phyloP scores from a whole-genome alignment of 2,113 vertebrate species.

The Apaloderma vittatum region DNA sequence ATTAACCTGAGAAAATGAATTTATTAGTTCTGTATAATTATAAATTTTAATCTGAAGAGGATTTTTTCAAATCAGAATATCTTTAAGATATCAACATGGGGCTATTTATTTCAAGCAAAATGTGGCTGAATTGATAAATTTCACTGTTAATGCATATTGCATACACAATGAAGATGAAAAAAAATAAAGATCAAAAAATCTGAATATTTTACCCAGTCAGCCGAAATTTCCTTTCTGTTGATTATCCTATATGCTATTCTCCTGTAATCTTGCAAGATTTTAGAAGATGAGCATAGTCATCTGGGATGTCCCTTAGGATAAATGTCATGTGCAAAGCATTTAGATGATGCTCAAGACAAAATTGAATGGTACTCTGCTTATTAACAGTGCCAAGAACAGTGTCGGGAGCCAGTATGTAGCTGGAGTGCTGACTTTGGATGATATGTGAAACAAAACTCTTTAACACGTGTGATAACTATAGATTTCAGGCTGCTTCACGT shows the following conservation, averaged over 20 bases:
- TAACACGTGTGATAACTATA: neutral
- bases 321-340: neutral
- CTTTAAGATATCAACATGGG: neutral
- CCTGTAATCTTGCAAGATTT: neutral
- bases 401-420: neutral
- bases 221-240: neutral
- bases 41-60: neutral
- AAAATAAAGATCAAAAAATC: neutral
- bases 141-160: neutral
- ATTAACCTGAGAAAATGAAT: neutral
- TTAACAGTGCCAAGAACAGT: neutral
- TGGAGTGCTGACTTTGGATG: conserved; percentile 15
- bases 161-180: neutral
- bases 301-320: neutral
- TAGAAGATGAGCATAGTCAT: neutral
- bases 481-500: neutral
- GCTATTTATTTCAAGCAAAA: neutral
- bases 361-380: neutral
- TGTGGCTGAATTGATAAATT: neutral
- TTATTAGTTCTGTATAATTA: neutral
- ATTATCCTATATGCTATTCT: neutral
- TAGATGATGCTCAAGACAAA: neutral
- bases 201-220: neutral
- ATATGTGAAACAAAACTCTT: neutral
- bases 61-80: neutral